Percentiles rank a stretch among this genome's conserved stretches.
These are phyloP conservation scores for Microcebus ravelobensis DNA, from an alignment of 2,113 vertebrate genomes.

Conservation along the genomic window DNA sequence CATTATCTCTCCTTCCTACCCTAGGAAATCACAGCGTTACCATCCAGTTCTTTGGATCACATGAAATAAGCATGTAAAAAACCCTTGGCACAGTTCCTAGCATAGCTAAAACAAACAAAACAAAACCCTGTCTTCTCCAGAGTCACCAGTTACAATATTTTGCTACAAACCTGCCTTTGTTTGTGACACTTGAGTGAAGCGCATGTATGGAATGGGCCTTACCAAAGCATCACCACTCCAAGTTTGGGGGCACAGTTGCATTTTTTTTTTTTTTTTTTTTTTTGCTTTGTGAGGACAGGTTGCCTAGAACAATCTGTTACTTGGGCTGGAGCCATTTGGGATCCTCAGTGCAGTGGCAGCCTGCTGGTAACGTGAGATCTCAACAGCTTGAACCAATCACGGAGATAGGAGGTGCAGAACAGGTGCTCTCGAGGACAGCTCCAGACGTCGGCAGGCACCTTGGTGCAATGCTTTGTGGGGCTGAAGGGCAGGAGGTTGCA, in stretches of 20 bases:
- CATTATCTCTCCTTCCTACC: neutral
- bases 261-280: constrained; percentile 15
- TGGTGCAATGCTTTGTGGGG: neutral
- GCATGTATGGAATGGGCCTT: neutral
- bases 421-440: constrained; percentile 50
- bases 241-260: constrained; percentile 59
- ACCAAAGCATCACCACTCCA: constrained; percentile 10
- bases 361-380: constrained; percentile 61
- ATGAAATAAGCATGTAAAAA: neutral
- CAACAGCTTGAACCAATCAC: constrained; percentile 54
- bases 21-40: neutral
- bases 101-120: neutral
- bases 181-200: neutral
- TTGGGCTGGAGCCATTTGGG: constrained; percentile 68
- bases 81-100: neutral
- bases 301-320: constrained; percentile 69
- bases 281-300: constrained; percentile 63
- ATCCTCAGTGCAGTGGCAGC: neutral
- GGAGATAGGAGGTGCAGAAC: neutral
- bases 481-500: constrained; percentile 23
- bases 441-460: constrained; percentile 62
- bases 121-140: neutral
- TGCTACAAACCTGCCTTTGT: neutral
- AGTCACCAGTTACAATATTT: neutral
- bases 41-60: neutral